Evolutionary conservation across 2,113 vertebrate genomes (phyloP).

Genomic region (Rhineura floridana): DNA sequence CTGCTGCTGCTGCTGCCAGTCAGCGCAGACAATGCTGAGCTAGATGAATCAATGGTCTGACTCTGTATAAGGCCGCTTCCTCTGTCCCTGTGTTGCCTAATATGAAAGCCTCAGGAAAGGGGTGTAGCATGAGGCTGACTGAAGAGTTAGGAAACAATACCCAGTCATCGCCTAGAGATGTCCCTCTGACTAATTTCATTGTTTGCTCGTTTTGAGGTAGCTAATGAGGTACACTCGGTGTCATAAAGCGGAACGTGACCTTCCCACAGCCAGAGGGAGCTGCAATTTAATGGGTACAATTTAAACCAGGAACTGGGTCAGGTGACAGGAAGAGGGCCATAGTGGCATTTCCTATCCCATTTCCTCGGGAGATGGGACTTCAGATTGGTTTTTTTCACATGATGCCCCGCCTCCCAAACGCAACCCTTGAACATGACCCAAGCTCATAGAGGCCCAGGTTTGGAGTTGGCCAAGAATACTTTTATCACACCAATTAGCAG

Average conservation of each 20-base stretch:
- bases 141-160: no score
- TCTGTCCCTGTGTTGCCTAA: no score
- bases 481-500: background rate
- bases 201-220: constrained; percentile 1
- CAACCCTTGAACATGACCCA: background rate
- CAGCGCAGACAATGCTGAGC: no score
- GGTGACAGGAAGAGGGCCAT: background rate
- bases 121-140: background rate
- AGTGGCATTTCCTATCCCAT: background rate
- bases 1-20: no score
- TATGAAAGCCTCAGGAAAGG: no score
- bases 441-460: background rate
- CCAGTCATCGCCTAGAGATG: background rate
- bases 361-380: background rate
- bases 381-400: no score
- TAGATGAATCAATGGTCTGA: no score
- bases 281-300: no score
- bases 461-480: background rate
- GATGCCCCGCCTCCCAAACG: background rate
- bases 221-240: background rate
- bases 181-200: background rate
- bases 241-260: background rate
- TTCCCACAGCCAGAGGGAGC: background rate
- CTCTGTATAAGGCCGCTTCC: no score
- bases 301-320: background rate